These are phyloP conservation scores for Dicrostonyx torquatus DNA, from an alignment of 2,797 vertebrate genomes.

Conservation along the genomic window DNA sequence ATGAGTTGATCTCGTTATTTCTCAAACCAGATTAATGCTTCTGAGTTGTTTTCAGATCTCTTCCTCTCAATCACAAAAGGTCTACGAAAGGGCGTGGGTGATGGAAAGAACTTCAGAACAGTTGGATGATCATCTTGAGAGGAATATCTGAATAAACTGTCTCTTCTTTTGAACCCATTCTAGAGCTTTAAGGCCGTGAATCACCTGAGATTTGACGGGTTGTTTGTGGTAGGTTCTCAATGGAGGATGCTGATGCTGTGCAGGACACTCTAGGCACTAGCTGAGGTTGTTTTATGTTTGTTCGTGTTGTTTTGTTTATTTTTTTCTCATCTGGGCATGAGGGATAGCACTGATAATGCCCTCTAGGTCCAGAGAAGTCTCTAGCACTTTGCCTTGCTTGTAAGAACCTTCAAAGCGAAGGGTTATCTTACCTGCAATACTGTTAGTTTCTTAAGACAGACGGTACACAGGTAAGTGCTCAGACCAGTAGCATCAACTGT, in stretches of 20 bases:
- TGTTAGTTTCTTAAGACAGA: too few relatives aligned
- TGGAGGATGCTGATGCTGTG: not conserved
- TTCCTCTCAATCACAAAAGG: not conserved
- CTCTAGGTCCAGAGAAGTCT: not conserved
- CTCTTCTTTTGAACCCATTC: not conserved
- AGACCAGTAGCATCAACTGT: not conserved
- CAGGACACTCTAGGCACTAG: too few relatives aligned
- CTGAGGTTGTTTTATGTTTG: not conserved
- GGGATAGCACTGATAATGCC: accelerated
- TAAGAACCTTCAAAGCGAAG: accelerated
- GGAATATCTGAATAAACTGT: not conserved
- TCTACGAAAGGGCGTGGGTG: not conserved
- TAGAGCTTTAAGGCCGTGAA: not conserved
- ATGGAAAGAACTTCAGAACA: not conserved
- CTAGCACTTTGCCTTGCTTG: not conserved
- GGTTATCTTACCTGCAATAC: not conserved
- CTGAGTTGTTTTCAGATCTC: not conserved
- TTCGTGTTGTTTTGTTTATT: too few relatives aligned
- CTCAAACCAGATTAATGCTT: not conserved
- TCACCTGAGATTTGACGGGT: not conserved
- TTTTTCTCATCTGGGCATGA: not conserved
- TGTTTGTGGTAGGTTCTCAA: not conserved
- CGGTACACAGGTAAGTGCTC: accelerated
- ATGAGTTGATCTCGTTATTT: not conserved
- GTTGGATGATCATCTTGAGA: not conserved